Base-by-base conservation (phyloP, 2,888 invertebrate species). In the Macaria notata region DNA sequence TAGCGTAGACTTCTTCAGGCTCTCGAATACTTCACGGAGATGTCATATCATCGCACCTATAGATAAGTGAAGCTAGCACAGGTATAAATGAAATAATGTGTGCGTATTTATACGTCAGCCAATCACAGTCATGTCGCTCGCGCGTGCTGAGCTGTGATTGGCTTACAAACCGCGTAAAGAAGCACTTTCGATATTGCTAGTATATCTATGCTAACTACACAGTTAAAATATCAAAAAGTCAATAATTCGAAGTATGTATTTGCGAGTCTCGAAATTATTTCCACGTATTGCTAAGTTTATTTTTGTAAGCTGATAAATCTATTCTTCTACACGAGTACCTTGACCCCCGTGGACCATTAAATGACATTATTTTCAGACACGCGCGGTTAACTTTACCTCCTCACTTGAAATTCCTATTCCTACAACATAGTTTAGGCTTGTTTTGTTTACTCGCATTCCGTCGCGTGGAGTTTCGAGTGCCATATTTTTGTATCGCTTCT, bases 401-500 rank as follows among this genome's bases (percentile, higher is more conserved):
- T 47, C 55, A 65, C 65, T 41, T 49, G 53, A 67, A 67, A 66
- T 59, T 66, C 59, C 62, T 72, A 71, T 69, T 66, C 69, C 55
- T 72, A 71, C 60, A 68, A 65, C 65, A 54, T 66, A 70, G 59
- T 71, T 72, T 67, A 66, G 66, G 60, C 63, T 65, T 63, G 65
- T 64, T 67, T 68, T 67, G 68, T 64, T 58, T 57, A 52, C 46
- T 31, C 36, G 43, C 42, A 46, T 52, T 44, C 50, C 46, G 49
- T n/a, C 43, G 9, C 46, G 6, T 46, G 30, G 43, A 30, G 49
- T 62, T 63, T 46, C 55, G 39, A 42, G 48, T 39, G 49, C 44
- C 59, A 74, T 80, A 79, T 81, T 82, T 82, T 81, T 82, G 66
- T 82, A 81, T 58, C 66, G 59, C 49, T 51, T 53, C 48, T 33